Evolutionary conservation across 2,888 invertebrate species (phyloP), one percentile per base, ranked within the genome.

Genomic region (Sinodicranocentrus sp.): DNA sequence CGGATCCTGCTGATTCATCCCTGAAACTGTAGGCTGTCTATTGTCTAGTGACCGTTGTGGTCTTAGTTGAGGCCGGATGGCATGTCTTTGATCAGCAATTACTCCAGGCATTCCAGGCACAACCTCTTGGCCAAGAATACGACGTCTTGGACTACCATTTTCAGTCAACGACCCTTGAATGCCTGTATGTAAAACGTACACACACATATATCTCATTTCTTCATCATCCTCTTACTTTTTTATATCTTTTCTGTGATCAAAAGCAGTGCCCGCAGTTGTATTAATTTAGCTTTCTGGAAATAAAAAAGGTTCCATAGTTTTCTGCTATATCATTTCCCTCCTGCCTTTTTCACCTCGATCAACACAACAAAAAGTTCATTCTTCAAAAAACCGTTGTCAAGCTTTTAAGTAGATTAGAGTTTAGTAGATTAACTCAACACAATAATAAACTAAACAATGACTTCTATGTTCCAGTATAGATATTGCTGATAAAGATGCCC

Each of bases 11-110:
- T 77, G 82, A 43, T 79, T 84, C 23, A 61, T 67, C 28, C 65
- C 72, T 28, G 84, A 78, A 3, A 75, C 75, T 21, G 68, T 84
- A 68, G 87, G 87, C 77, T 88, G 75, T 86, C 89, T 85, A 82
- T 88, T 89, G 82, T 89, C 89, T 23, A 89, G 75, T 5, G 89
- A 88, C 43, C 87, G 80, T 79, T 89, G 89, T 8, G 88, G 86
- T 82, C 88, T 75, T 6, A 88, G 87, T 76, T 88, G 89, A 85
- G 88, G 87, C 75, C 89, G 83, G 65, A 85, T 67, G 28, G 84
- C 39, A 63, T 85, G 85, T 84, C 87, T 82, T 52, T 65, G 87
- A 79, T 87, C 87, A 19, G 75, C 71, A 26, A 80, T 83, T 19
- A 72, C 61, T 10, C 82, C 84, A 59, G 78, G 78, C 25, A 44